These are phyloP conservation scores for Chloroceryle amazona DNA, from an alignment of 2,797 vertebrate species.

Conservation along the genomic window DNA sequence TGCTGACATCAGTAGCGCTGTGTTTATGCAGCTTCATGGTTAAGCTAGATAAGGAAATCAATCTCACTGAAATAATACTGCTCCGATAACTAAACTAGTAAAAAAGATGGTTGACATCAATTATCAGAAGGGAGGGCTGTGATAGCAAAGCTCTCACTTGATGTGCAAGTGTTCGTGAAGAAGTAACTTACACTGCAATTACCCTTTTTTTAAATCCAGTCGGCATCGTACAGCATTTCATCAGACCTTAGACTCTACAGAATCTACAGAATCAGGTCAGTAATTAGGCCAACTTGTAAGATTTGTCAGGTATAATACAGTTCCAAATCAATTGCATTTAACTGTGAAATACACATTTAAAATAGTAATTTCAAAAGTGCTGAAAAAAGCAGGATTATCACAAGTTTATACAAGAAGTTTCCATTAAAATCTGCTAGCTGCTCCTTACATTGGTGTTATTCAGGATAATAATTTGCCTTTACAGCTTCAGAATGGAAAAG, in stretches of 20 bases:
- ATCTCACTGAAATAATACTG: background rate
- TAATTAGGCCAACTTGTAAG: slow-evolving; percentile 25
- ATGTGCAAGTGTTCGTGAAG: background rate
- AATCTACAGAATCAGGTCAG: slow-evolving; percentile 34
- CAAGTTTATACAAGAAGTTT: background rate
- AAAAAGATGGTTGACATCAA: background rate
- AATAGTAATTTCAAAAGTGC: background rate
- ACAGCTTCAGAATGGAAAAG: background rate
- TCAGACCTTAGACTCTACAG: background rate
- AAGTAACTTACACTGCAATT: background rate
- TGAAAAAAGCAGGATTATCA: background rate
- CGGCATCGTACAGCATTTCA: background rate
- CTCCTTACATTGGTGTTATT: background rate
- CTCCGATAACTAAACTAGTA: rapidly evolving
- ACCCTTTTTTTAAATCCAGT: background rate
- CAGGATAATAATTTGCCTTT: background rate
- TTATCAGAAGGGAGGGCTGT: background rate
- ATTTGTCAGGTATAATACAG: background rate
- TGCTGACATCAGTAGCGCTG: background rate
- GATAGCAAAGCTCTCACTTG: background rate
- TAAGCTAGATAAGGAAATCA: background rate
- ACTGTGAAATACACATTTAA: background rate
- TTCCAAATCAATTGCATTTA: background rate
- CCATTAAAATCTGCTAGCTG: background rate
- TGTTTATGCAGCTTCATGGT: background rate